These are phyloP conservation scores for Macrochelys suwanniensis DNA, from an alignment of 2,797 vertebrate species.

Conservation along the genomic window DNA sequence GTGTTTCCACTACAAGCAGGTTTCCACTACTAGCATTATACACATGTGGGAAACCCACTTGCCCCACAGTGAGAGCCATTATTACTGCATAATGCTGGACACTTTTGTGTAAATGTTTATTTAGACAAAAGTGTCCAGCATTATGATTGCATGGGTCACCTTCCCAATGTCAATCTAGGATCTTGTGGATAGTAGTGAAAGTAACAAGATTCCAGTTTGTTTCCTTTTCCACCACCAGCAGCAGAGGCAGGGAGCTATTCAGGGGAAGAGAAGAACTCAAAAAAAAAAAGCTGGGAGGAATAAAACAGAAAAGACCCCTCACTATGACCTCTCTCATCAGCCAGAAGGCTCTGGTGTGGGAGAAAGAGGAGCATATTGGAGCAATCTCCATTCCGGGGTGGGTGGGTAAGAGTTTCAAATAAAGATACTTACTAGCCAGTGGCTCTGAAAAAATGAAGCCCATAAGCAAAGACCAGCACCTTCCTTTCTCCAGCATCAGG, in stretches of 20 bases:
- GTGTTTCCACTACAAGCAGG: neutral
- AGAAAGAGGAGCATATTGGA: neutral
- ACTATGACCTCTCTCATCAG: neutral
- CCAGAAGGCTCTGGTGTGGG: neutral
- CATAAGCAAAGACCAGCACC: neutral
- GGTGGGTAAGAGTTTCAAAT: neutral
- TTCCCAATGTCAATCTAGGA: neutral
- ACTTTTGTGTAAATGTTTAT: neutral
- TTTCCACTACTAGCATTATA: neutral
- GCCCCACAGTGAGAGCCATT: neutral
- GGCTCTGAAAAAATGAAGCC: neutral
- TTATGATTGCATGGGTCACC: neutral
- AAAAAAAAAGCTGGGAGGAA: neutral
- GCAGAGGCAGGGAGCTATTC: no score
- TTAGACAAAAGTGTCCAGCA: slow-evolving; percentile 10
- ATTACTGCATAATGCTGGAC: no score
- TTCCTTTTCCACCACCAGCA: neutral
- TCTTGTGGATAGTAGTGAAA: neutral
- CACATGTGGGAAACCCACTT: no score
- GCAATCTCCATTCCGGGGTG: neutral
- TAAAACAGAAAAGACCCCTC: neutral
- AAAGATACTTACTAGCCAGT: neutral
- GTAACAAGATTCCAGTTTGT: neutral
- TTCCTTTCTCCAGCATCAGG: neutral
- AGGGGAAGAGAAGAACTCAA: neutral